Conservation (phyloP, 1,140 invertebrate genomes). For the Palaemon carinicauda region DNA sequence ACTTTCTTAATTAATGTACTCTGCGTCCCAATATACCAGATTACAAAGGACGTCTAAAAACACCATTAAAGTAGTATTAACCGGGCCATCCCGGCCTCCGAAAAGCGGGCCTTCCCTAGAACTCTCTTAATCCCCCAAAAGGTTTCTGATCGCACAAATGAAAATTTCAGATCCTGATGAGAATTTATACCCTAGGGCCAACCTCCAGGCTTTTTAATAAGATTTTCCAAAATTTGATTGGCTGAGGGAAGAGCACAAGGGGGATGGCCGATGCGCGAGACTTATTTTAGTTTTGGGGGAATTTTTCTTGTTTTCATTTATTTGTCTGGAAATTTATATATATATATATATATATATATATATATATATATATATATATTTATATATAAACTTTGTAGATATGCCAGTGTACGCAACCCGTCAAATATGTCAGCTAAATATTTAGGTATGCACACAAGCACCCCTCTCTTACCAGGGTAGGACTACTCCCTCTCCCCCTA, state of each 20-base stretch:
- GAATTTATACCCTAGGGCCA: slow-evolving; percentile 38
- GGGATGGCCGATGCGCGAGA: neutral
- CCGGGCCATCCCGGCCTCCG: neutral
- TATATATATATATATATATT: neutral
- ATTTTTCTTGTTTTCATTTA: too few relatives aligned
- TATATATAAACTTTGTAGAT: too few relatives aligned
- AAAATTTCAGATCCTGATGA: slow-evolving; percentile 42
- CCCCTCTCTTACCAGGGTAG: too few relatives aligned
- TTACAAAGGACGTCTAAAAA: slow-evolving; percentile 31
- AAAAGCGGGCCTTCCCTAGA: neutral
- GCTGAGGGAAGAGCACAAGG: neutral
- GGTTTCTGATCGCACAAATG: slow-evolving; percentile 39
- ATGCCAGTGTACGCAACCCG: too few relatives aligned
- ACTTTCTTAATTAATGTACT: slow-evolving; percentile 31
- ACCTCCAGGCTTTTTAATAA: slow-evolving; percentile 39
- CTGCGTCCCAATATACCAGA: slow-evolving; percentile 21
- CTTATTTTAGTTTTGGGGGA: neutral
- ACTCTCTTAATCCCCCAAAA: slow-evolving; percentile 12
- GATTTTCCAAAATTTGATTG: slow-evolving; percentile 47
- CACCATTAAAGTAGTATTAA: slow-evolving; percentile 45
- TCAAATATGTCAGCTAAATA: too few relatives aligned
- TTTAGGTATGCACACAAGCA: too few relatives aligned
- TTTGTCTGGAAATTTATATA: neutral
- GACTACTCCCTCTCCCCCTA: too few relatives aligned
- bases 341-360: neutral